phyloP scores from a whole-genome alignment of 2,888 invertebrate species.

The Brachylomia viminalis region DNA sequence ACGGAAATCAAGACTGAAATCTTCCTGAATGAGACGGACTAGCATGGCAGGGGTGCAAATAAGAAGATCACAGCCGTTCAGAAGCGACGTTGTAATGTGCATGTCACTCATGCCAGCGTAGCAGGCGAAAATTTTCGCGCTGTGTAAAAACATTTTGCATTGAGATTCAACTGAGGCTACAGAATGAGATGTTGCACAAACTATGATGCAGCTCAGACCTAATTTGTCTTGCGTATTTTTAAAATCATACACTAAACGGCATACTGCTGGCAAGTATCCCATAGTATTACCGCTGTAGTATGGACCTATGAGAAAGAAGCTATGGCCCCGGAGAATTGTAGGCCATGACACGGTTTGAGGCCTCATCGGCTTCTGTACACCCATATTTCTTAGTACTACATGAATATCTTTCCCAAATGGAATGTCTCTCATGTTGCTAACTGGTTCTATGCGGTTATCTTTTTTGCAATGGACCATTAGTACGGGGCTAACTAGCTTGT shows the following conservation, averaged over 20 bases:
- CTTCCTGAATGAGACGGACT: conserved; percentile 84
- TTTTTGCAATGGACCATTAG: conserved; percentile 86
- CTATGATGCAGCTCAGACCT: conserved; percentile 92
- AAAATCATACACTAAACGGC: conserved; percentile 90
- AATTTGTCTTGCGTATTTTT: conserved; percentile 76
- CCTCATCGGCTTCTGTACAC: conserved; percentile 83
- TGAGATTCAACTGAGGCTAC: conserved; percentile 85
- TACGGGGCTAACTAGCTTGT: conserved; percentile 82
- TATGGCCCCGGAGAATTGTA: conserved; percentile 91
- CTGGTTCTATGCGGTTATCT: conserved; percentile 77
- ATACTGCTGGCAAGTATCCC: conserved; percentile 92
- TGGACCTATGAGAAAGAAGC: conserved; percentile 92
- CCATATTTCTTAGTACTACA: conserved; percentile 77
- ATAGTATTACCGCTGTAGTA: conserved; percentile 92
- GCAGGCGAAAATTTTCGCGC: conserved; percentile 80
- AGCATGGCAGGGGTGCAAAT: conserved; percentile 92
- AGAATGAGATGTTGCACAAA: conserved; percentile 92
- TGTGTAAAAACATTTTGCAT: conserved; percentile 83
- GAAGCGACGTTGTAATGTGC: conserved; percentile 83
- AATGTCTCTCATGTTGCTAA: conserved; percentile 76
- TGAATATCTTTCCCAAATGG: conserved; percentile 80
- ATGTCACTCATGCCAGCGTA: conserved; percentile 84
- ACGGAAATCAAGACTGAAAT: conserved; percentile 89
- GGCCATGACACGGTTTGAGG: conserved; percentile 94
- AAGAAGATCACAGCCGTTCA: conserved; percentile 93